phyloP scores from a whole-genome alignment of 1,140 invertebrate species.

The Drosophila kanapiae region DNA sequence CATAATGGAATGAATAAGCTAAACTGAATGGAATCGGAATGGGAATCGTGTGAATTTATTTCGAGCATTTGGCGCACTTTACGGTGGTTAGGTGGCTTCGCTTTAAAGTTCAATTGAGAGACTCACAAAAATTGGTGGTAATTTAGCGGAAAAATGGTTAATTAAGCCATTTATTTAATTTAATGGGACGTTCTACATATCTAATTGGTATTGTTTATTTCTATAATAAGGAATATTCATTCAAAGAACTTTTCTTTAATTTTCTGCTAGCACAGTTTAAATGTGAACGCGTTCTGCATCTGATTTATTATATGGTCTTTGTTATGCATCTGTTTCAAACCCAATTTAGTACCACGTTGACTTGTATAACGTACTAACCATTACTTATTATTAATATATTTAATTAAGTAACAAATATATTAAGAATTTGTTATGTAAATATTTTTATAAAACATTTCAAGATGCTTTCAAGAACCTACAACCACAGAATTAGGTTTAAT shows the following conservation, averaged over 20 bases:
- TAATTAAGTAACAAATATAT: not conserved
- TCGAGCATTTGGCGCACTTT: conserved; percentile 18
- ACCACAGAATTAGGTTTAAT: not conserved
- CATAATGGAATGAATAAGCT: conserved; percentile 50
- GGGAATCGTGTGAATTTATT: conserved; percentile 14
- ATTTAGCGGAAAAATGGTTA: not conserved
- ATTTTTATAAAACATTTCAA: not conserved
- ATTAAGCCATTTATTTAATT: not conserved
- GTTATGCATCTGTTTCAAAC: not conserved
- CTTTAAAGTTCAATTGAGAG: not conserved
- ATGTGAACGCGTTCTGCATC: not conserved
- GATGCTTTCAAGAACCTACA: not conserved
- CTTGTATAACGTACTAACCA: not conserved
- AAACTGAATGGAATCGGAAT: conserved; percentile 26
- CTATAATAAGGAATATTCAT: not conserved
- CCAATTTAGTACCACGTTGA: not conserved
- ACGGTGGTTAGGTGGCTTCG: not conserved
- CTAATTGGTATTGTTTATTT: not conserved
- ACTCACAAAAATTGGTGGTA: not conserved
- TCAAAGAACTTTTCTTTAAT: not conserved
- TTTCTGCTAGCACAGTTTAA: no score
- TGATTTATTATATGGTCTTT: not conserved
- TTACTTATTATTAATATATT: no score
- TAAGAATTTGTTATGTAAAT: not conserved
- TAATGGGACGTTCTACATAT: not conserved